Conservation (phyloP, 30 jellyfish, hydroid and myxozoan genomes). For the Sanderia malayensis region DNA sequence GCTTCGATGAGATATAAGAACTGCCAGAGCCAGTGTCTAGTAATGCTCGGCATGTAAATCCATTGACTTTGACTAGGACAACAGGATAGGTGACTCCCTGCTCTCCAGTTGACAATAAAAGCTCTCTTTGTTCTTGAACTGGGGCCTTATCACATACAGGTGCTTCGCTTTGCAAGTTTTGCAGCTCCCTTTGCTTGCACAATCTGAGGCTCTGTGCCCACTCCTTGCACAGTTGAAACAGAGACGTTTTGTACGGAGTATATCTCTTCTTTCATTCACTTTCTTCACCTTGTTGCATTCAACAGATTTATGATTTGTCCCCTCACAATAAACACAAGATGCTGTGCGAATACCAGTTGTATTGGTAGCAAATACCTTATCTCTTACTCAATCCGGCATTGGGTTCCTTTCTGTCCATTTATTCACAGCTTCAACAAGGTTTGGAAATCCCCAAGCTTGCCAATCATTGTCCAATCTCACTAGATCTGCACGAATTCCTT, state of each 20-base stretch:
- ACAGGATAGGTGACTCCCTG: slow-evolving; percentile 1
- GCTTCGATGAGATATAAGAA: neutral
- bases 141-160: neutral
- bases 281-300: neutral
- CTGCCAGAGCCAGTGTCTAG: neutral
- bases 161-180: neutral
- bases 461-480: neutral
- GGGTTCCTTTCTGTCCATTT: neutral
- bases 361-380: neutral
- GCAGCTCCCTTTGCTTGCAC: slow-evolving; percentile 1
- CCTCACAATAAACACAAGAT: neutral
- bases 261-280: neutral
- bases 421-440: neutral
- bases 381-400: neutral
- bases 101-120: neutral
- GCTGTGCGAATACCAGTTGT: neutral
- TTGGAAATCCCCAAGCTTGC: slow-evolving; percentile 1
- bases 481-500: neutral
- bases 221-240: neutral
- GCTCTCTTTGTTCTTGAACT: neutral
- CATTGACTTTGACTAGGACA: neutral
- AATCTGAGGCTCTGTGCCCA: slow-evolving; percentile 3
- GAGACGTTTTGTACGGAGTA: neutral
- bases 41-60: neutral
- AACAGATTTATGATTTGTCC: neutral